phyloP scores from a whole-genome alignment of 1,140 invertebrate species.

The Leptinotarsa texana region DNA sequence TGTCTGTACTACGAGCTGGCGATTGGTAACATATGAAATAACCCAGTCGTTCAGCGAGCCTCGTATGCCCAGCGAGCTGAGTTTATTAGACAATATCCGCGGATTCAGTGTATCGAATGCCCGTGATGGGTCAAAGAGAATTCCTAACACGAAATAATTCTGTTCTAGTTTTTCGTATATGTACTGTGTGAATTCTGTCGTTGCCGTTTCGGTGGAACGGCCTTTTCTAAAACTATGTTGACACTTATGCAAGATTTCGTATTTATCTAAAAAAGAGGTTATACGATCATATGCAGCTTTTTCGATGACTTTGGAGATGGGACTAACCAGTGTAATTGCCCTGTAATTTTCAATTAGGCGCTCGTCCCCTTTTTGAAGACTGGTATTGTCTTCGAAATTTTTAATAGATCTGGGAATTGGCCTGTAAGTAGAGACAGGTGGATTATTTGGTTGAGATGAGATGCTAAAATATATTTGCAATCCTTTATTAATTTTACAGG shows the following conservation, averaged over 20 bases:
- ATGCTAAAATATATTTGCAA: neutral
- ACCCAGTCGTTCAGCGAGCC: too few species aligned
- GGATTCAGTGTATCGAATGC: neutral
- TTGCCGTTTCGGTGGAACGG: neutral
- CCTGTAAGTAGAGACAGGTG: neutral
- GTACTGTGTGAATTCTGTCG: neutral
- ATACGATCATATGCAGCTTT: too few species aligned
- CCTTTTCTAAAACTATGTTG: neutral
- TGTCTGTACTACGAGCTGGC: too few species aligned
- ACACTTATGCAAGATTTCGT: neutral
- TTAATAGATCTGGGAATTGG: neutral
- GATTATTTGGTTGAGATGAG: conserved; percentile 1
- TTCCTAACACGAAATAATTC: too few species aligned
- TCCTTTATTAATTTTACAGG: too few species aligned
- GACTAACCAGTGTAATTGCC: too few species aligned
- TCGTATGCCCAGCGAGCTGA: neutral
- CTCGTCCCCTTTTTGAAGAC: too few species aligned
- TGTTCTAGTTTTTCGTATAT: too few species aligned
- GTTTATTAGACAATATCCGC: neutral
- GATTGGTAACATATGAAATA: too few species aligned
- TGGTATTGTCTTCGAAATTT: neutral
- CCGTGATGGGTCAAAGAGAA: neutral
- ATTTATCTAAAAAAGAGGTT: neutral
- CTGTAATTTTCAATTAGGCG: too few species aligned
- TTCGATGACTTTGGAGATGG: too few species aligned